phyloP scores from a whole-genome alignment of 2,797 vertebrate genomes.

The Phrynocephalus forsythii region DNA sequence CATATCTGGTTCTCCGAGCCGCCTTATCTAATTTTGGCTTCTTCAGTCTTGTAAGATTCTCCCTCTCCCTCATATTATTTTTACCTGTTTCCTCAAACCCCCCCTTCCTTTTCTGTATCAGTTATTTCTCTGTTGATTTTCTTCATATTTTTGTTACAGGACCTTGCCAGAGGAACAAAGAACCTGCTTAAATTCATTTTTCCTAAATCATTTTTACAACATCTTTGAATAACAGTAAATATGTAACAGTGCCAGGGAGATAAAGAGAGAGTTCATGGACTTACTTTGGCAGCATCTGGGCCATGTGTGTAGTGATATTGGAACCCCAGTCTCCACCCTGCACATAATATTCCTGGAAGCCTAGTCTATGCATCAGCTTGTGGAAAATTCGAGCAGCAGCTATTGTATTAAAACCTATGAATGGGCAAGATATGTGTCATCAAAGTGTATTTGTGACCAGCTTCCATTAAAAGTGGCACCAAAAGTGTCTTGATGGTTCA shows the following conservation, averaged over 20 bases:
- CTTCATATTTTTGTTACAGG: too few relatives aligned
- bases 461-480: background rate
- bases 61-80: too few relatives aligned
- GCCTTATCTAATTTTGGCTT: too few relatives aligned
- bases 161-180: too few relatives aligned
- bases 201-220: too few relatives aligned
- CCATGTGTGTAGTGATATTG: slow-evolving; percentile 83
- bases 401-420: slow-evolving; percentile 81
- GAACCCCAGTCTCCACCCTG: slow-evolving; percentile 92
- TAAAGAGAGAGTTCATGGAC: slow-evolving; percentile 41
- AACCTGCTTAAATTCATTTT: too few relatives aligned
- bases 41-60: too few relatives aligned
- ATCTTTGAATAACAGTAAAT: background rate
- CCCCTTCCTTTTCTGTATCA: too few relatives aligned
- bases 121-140: too few relatives aligned
- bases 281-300: slow-evolving; percentile 92
- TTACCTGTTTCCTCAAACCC: too few relatives aligned
- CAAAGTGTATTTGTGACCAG: background rate
- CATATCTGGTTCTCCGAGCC: too few relatives aligned
- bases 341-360: slow-evolving; percentile 86
- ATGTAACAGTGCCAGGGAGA: background rate
- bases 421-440: slow-evolving; percentile 20
- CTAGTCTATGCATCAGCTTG: slow-evolving; percentile 88
- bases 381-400: slow-evolving; percentile 86
- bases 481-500: background rate